Evolutionary conservation across 2,888 invertebrate species (phyloP), one percentile per base, ranked within the genome.

Genomic region (Synergus umbraculus): DNA sequence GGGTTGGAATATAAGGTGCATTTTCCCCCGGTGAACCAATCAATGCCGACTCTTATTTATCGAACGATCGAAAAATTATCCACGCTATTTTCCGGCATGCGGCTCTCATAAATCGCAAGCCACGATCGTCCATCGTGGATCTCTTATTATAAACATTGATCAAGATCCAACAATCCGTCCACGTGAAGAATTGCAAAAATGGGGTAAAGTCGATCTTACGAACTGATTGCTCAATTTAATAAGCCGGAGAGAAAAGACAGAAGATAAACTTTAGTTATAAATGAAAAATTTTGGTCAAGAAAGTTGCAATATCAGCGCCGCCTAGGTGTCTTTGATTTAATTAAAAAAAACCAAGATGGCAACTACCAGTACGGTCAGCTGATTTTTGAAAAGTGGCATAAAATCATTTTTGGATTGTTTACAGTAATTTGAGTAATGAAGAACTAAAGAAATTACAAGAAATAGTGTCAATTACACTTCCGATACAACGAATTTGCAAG

Each of bases 401-500:
- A 29, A 29, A 29, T 29, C 22, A 29, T 29, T 29, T 29, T 29
- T 29, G 22, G 22, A 2, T 29, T 29, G 22, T 29, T 29, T 29
- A 29, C 22, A 29, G 2, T 29, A 29, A 29, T 29, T 29, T 29
- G 22, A 29, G 22, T 29, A 29, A 29, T 29, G 2, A 29, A 29
- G 22, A 29, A 29, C 22, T 29, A 29, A 29, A 29, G 2, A 29
- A 29, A 29, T 29, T 29, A 29, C 1, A 29, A 29, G 22, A 29
- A 29, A 78, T 67, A 80, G 79, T 4, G 79, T 81, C 80, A 77
- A 79, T 82, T 80, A 83, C 79, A 78, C 83, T 82, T 82, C 82
- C 82, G 84, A 82, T 82, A 82, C 79, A 81, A 81, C 81, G 81
- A 63, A 79, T 81, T 81, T 63, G 76, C 77, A 77, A 77, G 78